Percentiles rank a stretch among this genome's conserved stretches.
phyloP scores from a whole-genome alignment of 2,888 invertebrate genomes.

The Rhopalosiphum nymphaeae region DNA sequence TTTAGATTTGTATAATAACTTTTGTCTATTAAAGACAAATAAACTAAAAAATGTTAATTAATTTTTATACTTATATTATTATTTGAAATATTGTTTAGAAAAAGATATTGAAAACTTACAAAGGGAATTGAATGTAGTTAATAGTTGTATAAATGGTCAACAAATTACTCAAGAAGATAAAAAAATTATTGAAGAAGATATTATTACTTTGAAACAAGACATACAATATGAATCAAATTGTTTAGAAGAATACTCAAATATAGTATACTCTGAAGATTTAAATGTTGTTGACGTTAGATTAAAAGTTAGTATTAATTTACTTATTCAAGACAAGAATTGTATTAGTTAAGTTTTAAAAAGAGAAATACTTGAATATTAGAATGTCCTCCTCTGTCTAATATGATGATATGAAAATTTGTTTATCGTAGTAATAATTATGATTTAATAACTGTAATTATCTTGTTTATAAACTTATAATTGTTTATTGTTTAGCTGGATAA shows the following conservation, averaged over 20 bases:
- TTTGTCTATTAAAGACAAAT: background rate
- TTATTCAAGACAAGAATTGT: background rate
- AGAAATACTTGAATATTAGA: background rate
- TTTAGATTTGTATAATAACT: background rate
- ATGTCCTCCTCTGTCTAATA: too few relatives aligned
- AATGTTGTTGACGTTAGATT: constrained; percentile 39
- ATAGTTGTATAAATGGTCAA: constrained; percentile 55
- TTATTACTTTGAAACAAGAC: constrained; percentile 50
- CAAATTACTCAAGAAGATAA: constrained; percentile 58
- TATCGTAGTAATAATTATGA: background rate
- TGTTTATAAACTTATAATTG: background rate
- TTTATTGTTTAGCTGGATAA: constrained; percentile 60
- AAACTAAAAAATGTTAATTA: background rate
- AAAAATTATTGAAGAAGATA: constrained; percentile 57
- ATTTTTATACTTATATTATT: background rate
- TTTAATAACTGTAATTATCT: background rate
- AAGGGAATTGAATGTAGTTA: constrained; percentile 53
- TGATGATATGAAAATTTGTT: too few relatives aligned
- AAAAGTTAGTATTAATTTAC: constrained; percentile 31
- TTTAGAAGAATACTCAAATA: constrained; percentile 50
- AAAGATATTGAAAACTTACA: constrained; percentile 60
- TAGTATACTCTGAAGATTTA: constrained; percentile 58
- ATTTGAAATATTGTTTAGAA: constrained; percentile 37
- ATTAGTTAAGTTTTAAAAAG: background rate
- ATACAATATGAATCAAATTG: constrained; percentile 60